A percentile compares a stretch with the other conserved stretches of the same genome.
Conservation (phyloP, 2,113 vertebrate species). For the Crotalus tigris region DNA sequence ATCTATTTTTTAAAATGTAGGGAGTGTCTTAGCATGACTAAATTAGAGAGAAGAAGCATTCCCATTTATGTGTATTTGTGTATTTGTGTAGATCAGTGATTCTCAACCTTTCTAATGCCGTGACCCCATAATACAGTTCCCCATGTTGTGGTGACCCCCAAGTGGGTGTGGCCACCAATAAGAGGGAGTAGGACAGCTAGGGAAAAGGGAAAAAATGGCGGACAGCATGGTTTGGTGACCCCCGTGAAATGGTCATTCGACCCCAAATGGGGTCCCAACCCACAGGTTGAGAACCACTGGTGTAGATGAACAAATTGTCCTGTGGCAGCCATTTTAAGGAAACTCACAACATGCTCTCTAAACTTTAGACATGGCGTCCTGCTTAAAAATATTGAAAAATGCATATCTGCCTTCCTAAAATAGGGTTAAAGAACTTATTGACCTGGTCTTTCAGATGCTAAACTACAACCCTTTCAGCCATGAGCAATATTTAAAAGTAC, state of each 20-base stretch:
- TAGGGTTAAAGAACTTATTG: not conserved
- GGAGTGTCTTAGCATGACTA: not conserved
- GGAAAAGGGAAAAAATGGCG: too few species aligned
- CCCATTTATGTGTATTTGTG: not conserved
- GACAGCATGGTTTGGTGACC: too few species aligned
- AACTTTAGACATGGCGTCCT: not conserved
- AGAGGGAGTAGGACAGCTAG: too few species aligned
- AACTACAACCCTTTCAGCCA: not conserved
- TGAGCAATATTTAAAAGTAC: not conserved
- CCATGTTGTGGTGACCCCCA: too few species aligned
- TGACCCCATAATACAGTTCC: too few species aligned
- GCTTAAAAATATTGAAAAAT: not conserved
- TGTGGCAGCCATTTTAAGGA: not conserved
- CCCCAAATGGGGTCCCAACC: too few species aligned
- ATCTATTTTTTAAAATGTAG: not conserved
- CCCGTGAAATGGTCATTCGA: too few species aligned
- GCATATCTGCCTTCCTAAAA: not conserved
- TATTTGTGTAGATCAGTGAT: not conserved
- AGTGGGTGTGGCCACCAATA: too few species aligned
- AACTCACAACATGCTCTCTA: not conserved
- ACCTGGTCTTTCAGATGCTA: not conserved
- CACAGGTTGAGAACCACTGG: too few species aligned
- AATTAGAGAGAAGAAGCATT: not conserved
- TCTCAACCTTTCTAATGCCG: too few species aligned
- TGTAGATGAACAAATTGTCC: not conserved